These are phyloP conservation scores for Patella pellucida DNA, from an alignment of 2,888 invertebrate species.

Conservation along the genomic window DNA sequence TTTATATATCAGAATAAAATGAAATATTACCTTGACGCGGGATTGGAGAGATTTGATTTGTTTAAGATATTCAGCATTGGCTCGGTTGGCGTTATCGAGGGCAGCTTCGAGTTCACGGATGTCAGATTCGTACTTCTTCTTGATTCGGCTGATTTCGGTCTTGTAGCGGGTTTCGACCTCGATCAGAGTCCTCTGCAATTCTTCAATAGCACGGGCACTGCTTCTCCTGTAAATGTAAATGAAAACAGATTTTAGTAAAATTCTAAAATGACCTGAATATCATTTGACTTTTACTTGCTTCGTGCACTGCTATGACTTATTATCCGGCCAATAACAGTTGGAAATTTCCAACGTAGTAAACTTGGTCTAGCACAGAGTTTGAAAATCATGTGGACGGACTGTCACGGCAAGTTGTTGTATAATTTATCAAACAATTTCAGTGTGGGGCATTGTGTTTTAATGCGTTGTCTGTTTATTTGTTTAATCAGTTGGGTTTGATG, in stretches of 20 bases:
- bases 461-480: too few species aligned
- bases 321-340: not conserved
- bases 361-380: too few species aligned
- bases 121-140: slow-evolving; percentile 71
- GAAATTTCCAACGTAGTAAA: too few species aligned
- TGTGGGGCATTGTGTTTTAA: too few species aligned
- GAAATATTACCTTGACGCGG: slow-evolving; percentile 79
- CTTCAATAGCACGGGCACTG: slow-evolving; percentile 70
- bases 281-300: too few species aligned
- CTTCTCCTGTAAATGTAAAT: slow-evolving; percentile 59
- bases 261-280: not conserved
- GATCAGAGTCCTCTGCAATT: slow-evolving; percentile 69
- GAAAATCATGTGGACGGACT: too few species aligned
- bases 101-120: slow-evolving; percentile 70
- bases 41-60: slow-evolving; percentile 98
- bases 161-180: slow-evolving; percentile 71
- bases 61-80: slow-evolving; percentile 83
- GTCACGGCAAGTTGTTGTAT: too few species aligned
- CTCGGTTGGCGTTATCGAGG: slow-evolving; percentile 97
- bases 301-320: not conserved
- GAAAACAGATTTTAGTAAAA: not conserved
- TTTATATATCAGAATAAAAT: not conserved
- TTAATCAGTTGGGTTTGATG: too few species aligned
- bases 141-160: slow-evolving; percentile 68
- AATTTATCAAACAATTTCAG: too few species aligned